Conservation (phyloP, 2,888 invertebrate species). For the Mythimna impura region DNA sequence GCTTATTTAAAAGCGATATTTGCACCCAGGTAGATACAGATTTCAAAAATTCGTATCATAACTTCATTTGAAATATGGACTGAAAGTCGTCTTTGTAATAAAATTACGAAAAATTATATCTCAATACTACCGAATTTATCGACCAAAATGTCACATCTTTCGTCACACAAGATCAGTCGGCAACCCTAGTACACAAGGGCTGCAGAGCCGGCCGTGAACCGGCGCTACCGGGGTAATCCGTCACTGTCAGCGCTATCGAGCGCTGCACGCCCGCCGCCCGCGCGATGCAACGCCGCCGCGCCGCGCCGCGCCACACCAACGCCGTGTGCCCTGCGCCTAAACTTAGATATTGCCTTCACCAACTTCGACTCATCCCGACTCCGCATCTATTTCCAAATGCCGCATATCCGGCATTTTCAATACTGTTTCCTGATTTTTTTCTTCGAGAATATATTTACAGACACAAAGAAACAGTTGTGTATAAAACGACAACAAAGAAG, state of each 20-base stretch:
- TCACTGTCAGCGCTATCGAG: conserved; percentile 87
- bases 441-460: conserved; percentile 21
- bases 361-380: conserved; percentile 85
- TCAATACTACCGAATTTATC: not conserved
- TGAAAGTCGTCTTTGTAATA: not conserved
- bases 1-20: not conserved
- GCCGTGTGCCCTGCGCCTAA: conserved; percentile 73
- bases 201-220: conserved; percentile 78
- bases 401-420: conserved; percentile 67
- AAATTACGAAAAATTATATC: not conserved
- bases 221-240: conserved; percentile 81
- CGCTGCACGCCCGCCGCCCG: conserved; percentile 87
- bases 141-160: conserved; percentile 41
- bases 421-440: conserved; percentile 57
- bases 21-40: not conserved
- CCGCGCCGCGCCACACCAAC: conserved; percentile 59
- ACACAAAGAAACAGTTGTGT: conserved; percentile 39
- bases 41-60: not conserved
- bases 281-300: conserved; percentile 66
- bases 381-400: conserved; percentile 75
- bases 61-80: not conserved
- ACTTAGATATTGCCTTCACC: conserved; percentile 88
- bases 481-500: conserved; percentile 30
- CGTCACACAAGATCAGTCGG: conserved; percentile 36
- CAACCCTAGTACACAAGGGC: conserved; percentile 64